Base-by-base conservation (phyloP, 2,888 invertebrate genomes). In the Pecten maximus region DNA sequence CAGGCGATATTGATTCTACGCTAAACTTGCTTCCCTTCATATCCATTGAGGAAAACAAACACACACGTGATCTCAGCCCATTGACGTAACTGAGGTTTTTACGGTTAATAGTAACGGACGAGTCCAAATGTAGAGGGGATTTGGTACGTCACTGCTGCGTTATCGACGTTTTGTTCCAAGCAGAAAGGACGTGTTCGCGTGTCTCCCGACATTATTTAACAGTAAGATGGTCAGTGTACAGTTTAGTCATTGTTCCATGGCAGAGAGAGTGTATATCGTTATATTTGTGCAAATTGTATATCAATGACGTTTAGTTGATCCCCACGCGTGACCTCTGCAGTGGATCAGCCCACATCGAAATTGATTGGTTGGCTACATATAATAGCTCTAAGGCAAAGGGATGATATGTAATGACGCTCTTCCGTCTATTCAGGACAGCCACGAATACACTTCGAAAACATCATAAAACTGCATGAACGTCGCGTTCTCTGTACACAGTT, bases 61-160 rank as follows among this genome's bases (percentile, higher is more conserved):
- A 88, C 89, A 87, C 91, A 89, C 89, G 91, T 89, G 89, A 88
- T 90, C 40, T 15, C n/a, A 74, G 89, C 86, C 89, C 91, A 92
- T 92, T 92, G 91, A 92, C 91, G 91, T 92, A 92, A 88, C 89
- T 92, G 91, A 90, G 91, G 91, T 92, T 91, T 74, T 91, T 89
- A 91, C 90, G 90, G 90, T 92, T 92, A 89, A 92, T 92, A 92
- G 91, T 90, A 92, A 92, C 91, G 89, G 91, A 74, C 91, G 90
- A 91, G 88, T 92, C 90, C 88, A 92, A 87, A 87, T 87, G 86
- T 40, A 35, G 86, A 39, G 89, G 89, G 86, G 35, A 89, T 28
- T 40, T 86, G 40, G 89, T 74, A 40, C n/a, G 35, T 39, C 40
- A 40, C 40, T 86, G 40, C 23, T 2, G n/a, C 74, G 40, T 74